phyloP scores from a whole-genome alignment of 37 sponge, comb jelly and placozoan species.

The Halichondria panicea region DNA sequence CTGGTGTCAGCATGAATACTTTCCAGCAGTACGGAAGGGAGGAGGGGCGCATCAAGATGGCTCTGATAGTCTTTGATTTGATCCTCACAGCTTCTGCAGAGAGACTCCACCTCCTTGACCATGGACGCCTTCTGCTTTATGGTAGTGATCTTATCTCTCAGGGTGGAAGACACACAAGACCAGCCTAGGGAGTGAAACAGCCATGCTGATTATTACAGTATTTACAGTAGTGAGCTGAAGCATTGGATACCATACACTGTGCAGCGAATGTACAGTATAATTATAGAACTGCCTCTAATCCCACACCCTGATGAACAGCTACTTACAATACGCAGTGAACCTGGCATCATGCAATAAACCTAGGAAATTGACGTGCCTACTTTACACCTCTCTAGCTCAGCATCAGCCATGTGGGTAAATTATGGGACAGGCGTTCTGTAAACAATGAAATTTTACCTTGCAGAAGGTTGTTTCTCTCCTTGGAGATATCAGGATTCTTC shows the following conservation, averaged over 20 bases:
- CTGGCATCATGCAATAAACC: too few species aligned
- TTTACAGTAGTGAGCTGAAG: neutral
- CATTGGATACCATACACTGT: neutral
- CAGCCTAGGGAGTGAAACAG: slow-evolving; percentile 16
- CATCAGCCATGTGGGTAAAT: neutral
- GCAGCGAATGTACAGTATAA: neutral
- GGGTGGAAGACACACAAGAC: slow-evolving; percentile 12
- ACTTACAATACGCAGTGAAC: too few species aligned
- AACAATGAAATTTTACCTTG: slow-evolving; percentile 35
- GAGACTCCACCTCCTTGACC: slow-evolving; percentile 24
- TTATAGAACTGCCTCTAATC: neutral
- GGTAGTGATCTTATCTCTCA: slow-evolving; percentile 18
- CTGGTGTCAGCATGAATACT: neutral
- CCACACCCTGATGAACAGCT: too few species aligned
- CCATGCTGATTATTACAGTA: neutral
- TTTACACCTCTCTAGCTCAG: neutral
- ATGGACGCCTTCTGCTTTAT: slow-evolving; percentile 27
- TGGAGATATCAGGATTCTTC: slow-evolving; percentile 73
- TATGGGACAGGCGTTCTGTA: neutral
- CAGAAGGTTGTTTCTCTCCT: slow-evolving; percentile 46
- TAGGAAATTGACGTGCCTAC: neutral
- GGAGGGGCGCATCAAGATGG: slow-evolving; percentile 31
- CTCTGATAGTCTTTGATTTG: slow-evolving; percentile 2
- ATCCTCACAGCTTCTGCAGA: neutral
- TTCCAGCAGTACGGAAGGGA: slow-evolving; percentile 35